phyloP scores from a whole-genome alignment of 2,888 invertebrate genomes.

The Apamea sordens region DNA sequence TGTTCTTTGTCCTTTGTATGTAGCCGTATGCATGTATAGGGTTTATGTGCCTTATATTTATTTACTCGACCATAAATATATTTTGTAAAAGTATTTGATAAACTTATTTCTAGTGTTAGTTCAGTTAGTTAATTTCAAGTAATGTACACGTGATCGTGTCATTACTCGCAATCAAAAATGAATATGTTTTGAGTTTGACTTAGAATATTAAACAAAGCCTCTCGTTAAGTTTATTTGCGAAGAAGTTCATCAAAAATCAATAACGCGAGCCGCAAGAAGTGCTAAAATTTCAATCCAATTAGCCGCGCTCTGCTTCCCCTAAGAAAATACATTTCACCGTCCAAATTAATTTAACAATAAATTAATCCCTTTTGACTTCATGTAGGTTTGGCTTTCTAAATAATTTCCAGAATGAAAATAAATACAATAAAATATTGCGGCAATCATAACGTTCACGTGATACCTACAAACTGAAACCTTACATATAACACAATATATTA shows the following conservation, averaged over 20 bases:
- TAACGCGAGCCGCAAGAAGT: constrained; percentile 77
- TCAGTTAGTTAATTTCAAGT: no score
- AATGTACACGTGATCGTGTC: not conserved
- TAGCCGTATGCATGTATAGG: not conserved
- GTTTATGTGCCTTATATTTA: not conserved
- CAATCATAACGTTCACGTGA: not conserved
- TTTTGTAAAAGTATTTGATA: not conserved
- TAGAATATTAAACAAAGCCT: not conserved
- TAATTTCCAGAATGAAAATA: constrained; percentile 21
- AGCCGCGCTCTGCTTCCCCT: constrained; percentile 77
- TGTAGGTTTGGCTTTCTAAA: constrained; percentile 23
- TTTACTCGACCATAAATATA: not conserved
- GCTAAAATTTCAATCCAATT: constrained; percentile 87
- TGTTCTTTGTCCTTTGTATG: not conserved
- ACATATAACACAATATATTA: constrained; percentile 4
- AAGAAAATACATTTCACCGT: constrained; percentile 82
- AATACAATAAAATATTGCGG: constrained; percentile 14
- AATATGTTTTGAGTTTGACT: not conserved
- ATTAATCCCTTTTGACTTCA: constrained; percentile 72
- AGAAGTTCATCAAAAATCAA: constrained; percentile 79
- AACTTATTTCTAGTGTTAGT: no score
- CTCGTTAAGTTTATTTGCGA: constrained; percentile 50
- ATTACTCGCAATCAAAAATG: not conserved
- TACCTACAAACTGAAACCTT: constrained; percentile 5
- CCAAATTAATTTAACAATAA: constrained; percentile 84